Conservation (phyloP, 2,113 vertebrate species). For the Panthera tigris region DNA sequence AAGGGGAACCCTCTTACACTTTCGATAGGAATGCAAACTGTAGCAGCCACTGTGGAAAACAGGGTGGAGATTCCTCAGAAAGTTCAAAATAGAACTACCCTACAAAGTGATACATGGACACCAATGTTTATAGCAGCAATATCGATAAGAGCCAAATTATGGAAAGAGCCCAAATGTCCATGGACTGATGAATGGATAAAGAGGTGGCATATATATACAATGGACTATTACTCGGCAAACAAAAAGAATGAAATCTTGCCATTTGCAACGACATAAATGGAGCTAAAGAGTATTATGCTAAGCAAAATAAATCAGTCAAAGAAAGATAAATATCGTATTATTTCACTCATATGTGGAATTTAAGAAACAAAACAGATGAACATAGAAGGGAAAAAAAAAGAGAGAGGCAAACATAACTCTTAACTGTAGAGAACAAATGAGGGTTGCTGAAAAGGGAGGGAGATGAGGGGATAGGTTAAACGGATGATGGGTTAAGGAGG, state of each 20-base stretch:
- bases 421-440: neutral
- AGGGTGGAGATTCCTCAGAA: neutral
- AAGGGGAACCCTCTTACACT: neutral
- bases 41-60: neutral
- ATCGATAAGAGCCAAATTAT: neutral
- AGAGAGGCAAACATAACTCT: neutral
- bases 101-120: neutral
- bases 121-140: neutral
- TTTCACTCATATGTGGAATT: neutral
- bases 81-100: neutral
- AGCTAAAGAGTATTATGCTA: neutral
- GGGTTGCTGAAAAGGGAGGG: neutral
- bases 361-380: neutral
- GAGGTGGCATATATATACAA: neutral
- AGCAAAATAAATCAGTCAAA: neutral
- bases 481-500: neutral
- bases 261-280: neutral
- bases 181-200: neutral
- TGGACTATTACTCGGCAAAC: neutral
- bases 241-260: neutral
- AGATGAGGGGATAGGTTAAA: neutral
- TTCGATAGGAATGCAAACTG: neutral
- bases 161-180: neutral
- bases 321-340: neutral
- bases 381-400: neutral